Conservation (phyloP, 2,113 vertebrate species). For the Oryzias curvinotus region DNA sequence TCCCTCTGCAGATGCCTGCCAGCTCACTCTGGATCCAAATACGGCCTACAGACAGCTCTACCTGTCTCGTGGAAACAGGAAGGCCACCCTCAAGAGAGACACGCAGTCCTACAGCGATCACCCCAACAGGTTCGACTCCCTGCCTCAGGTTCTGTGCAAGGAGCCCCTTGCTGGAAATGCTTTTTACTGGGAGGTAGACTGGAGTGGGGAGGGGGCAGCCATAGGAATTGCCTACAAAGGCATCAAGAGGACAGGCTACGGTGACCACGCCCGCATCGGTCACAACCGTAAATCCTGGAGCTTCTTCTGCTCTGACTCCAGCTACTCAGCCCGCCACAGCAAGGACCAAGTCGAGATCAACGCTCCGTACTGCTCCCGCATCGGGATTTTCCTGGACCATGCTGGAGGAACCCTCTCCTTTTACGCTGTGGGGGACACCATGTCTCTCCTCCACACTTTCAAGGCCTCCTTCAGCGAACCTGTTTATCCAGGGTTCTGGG, state of each 20-base stretch:
- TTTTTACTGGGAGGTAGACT: slow-evolving; percentile 84
- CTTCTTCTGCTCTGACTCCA: slow-evolving; percentile 81
- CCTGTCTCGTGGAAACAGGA: slow-evolving; percentile 77
- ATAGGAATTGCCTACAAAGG: slow-evolving; percentile 81
- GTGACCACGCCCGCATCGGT: slow-evolving; percentile 81
- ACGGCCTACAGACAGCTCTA: slow-evolving; percentile 80
- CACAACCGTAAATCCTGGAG: slow-evolving; percentile 87
- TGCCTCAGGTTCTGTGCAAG: slow-evolving; percentile 79
- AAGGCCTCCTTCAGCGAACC: slow-evolving; percentile 79
- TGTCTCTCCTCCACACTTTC: slow-evolving; percentile 81
- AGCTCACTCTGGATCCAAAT: slow-evolving; percentile 76
- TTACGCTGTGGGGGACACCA: slow-evolving; percentile 71
- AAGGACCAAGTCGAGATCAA: slow-evolving; percentile 79
- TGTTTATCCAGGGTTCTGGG: slow-evolving; percentile 83
- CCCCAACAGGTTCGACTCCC: slow-evolving; percentile 74
- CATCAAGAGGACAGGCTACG: slow-evolving; percentile 80
- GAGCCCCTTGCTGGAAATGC: slow-evolving; percentile 79
- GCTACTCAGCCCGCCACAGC: slow-evolving; percentile 83
- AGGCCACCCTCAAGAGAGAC: slow-evolving; percentile 76
- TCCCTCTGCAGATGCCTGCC: slow-evolving; percentile 67
- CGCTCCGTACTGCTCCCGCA: slow-evolving; percentile 72
- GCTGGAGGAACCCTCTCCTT: slow-evolving; percentile 77
- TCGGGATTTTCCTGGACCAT: slow-evolving; percentile 81
- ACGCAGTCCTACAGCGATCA: slow-evolving; percentile 72
- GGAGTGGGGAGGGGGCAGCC: slow-evolving; percentile 78